These are phyloP conservation scores for Anguilla megastoma DNA, from an alignment of 2,797 vertebrate genomes.

Conservation along the genomic window DNA sequence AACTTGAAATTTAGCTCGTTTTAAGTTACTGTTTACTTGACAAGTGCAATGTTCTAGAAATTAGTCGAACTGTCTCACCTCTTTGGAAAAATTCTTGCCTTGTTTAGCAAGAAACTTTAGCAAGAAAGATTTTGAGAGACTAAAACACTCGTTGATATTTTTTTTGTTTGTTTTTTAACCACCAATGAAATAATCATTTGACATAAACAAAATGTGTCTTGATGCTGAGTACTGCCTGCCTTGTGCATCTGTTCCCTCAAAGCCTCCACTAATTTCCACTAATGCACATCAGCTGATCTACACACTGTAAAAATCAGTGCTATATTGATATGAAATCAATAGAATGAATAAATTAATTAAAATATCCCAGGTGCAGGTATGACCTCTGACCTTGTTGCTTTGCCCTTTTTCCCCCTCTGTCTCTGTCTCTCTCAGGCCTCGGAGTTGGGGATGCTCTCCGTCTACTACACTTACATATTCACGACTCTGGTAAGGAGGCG, in stretches of 20 bases:
- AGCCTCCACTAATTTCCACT: background rate
- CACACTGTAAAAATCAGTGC: background rate
- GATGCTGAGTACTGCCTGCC: background rate
- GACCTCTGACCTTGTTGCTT: constrained; percentile 33
- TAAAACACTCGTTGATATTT: no score
- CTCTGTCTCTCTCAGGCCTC: constrained; percentile 81
- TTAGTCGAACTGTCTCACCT: no score
- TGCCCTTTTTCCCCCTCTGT: constrained; percentile 37
- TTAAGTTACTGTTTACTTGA: no score
- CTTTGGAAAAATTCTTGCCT: no score
- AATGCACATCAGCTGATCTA: background rate
- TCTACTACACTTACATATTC: constrained; percentile 99
- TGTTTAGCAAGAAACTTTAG: no score
- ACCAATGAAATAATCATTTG: background rate
- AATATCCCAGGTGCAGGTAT: background rate
- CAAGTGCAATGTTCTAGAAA: no score
- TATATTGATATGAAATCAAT: background rate
- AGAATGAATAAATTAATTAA: background rate
- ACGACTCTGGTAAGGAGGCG: constrained; percentile 92
- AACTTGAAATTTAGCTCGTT: no score
- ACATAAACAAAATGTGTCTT: background rate
- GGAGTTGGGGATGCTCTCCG: constrained; percentile 94
- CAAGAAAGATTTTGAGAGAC: no score
- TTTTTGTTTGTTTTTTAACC: no score
- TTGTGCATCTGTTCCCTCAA: background rate